Base-by-base conservation (phyloP, 2,888 invertebrate species). In the Rotaria sp. region DNA sequence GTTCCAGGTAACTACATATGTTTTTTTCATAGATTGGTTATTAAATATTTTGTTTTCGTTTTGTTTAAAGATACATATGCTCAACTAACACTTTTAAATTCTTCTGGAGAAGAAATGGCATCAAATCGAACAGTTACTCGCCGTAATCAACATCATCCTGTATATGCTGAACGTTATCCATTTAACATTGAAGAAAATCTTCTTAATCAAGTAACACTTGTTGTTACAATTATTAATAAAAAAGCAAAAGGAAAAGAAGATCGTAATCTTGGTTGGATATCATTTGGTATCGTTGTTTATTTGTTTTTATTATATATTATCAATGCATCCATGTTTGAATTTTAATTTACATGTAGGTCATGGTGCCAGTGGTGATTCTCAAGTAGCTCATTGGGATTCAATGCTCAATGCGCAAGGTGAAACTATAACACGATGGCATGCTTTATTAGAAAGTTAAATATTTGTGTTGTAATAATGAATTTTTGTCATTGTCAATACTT, bases 371-470 rank as follows among this genome's bases (percentile, higher is more conserved):
- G 80, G 80, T 26, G 15, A 80, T 45, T 1, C 45, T 45, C 80
- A 80, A 80, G 45, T 80, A 26, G 80, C 80, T 45, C 80, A 80
- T 41, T 80, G 80, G 80, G 80, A 80, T 45, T 80, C 80, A 0
- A 80, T 80, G 80, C 45, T 26, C 2, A 80, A 80, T 80, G 80
- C 80, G 13, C 41, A 80, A 26, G 80, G 80, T 41, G 80, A 80
- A 45, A 80, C 80, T 13, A 80, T 80, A 80, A 80, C 80, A 80
- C 41, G 80, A 45, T 80, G 80, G 45, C 80, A 80, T 80, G n/a
- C 80, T 24, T 21, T 80, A 80, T n/a, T 80, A 80, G 80, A 80
- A 80, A 80, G 80, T 80, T 80, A n/a, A 80, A 41, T 75, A 38
- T 80, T 15, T 45, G 8, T 80, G 41, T 45, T 80, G n/a, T 80